Conservation (phyloP, 2,113 vertebrate genomes). For the Ammodytes marinus region DNA sequence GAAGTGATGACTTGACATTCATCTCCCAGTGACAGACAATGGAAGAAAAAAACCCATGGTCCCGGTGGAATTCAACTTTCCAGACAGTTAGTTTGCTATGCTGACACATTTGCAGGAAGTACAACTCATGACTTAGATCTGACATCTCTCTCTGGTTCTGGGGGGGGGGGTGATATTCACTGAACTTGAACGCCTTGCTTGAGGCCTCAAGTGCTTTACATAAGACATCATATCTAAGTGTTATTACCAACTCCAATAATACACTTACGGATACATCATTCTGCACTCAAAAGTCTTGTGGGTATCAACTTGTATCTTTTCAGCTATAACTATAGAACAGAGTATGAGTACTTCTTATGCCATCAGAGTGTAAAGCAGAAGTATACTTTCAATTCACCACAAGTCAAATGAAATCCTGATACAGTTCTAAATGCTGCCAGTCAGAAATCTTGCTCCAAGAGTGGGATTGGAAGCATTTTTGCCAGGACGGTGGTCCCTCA, state of each 20-base stretch:
- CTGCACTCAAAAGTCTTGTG: slow-evolving; percentile 16
- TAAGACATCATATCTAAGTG: slow-evolving; percentile 38
- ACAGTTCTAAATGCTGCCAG: slow-evolving; percentile 51
- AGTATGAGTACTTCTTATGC: slow-evolving; percentile 12
- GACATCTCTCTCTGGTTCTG: slow-evolving; percentile 48
- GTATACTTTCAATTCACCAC: slow-evolving; percentile 23
- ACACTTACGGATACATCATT: slow-evolving; percentile 13
- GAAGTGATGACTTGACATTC: slow-evolving; percentile 51
- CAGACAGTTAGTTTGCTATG: slow-evolving; percentile 15
- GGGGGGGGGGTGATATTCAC: slow-evolving; percentile 28
- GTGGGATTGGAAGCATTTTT: slow-evolving; percentile 62
- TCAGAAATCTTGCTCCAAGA: slow-evolving; percentile 37
- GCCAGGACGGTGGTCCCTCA: slow-evolving; percentile 46
- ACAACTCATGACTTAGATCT: slow-evolving; percentile 36
- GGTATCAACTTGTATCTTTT: slow-evolving; percentile 36
- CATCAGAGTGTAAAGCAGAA: slow-evolving; percentile 31
- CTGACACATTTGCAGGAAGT: slow-evolving; percentile 41
- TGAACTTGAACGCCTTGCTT: slow-evolving; percentile 53
- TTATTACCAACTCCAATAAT: slow-evolving; percentile 16
- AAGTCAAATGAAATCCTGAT: slow-evolving; percentile 42
- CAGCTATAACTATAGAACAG: slow-evolving; percentile 8
- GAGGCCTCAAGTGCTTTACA: slow-evolving; percentile 41
- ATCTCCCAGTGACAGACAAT: slow-evolving; percentile 33
- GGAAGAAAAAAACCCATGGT: background rate
- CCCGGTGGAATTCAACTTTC: slow-evolving; percentile 19